Percentiles rank a stretch among this genome's conserved stretches.
phyloP scores from a whole-genome alignment of 2,888 invertebrate genomes.

The Tanaodytes sp. region DNA sequence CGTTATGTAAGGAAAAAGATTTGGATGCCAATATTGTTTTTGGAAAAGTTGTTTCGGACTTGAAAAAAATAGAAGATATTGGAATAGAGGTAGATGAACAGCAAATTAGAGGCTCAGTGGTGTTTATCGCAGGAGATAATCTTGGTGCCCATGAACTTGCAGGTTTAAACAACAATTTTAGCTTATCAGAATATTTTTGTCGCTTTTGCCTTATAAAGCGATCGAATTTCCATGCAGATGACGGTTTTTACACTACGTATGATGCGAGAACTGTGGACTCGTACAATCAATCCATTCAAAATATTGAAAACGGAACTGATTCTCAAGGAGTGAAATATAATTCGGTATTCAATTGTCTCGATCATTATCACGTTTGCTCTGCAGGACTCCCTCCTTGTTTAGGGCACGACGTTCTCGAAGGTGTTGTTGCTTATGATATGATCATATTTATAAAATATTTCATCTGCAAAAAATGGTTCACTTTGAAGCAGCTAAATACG shows the following conservation, averaged over 20 bases:
- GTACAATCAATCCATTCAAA: neutral
- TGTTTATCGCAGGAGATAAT: constrained; percentile 24
- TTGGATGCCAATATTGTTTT: constrained; percentile 57
- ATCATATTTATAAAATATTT: neutral
- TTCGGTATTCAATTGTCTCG: constrained; percentile 38
- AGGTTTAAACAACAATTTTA: constrained; percentile 60
- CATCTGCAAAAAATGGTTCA: constrained; percentile 41
- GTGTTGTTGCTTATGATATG: constrained; percentile 33
- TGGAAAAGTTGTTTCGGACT: constrained; percentile 54
- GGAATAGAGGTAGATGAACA: constrained; percentile 38
- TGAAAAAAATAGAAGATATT: constrained; percentile 55
- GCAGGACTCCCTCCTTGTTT: constrained; percentile 42
- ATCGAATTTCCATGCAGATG: neutral
- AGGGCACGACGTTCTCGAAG: constrained; percentile 42
- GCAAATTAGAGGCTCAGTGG: neutral
- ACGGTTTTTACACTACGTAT: neutral
- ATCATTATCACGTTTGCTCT: constrained; percentile 35
- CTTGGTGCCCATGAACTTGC: constrained; percentile 58
- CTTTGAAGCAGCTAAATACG: neutral
- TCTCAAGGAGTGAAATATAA: constrained; percentile 7
- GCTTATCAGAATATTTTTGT: constrained; percentile 21
- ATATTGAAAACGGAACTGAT: neutral
- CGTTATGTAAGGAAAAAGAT: constrained; percentile 57
- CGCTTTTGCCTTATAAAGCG: constrained; percentile 3
- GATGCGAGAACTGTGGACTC: neutral